Conservation (phyloP, 2,888 invertebrate genomes). For the Pandemis heparana region DNA sequence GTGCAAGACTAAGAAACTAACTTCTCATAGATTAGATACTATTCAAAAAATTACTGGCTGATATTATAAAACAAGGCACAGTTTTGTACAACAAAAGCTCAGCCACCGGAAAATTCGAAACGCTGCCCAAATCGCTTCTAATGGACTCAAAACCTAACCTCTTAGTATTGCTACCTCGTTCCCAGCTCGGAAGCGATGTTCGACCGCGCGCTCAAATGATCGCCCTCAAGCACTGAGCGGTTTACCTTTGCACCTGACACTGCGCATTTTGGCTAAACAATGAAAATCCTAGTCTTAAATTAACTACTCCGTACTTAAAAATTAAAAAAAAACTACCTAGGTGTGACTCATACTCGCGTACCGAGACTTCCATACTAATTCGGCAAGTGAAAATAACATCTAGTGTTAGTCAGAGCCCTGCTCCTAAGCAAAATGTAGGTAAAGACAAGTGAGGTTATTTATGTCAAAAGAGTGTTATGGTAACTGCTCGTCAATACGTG, state of each 20-base stretch:
- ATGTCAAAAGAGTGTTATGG: no score
- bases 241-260: slow-evolving; percentile 17
- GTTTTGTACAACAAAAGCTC: not conserved
- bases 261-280: slow-evolving; percentile 1
- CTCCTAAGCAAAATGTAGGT: no score
- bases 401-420: no score
- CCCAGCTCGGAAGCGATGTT: slow-evolving; percentile 10
- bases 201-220: slow-evolving; percentile 10
- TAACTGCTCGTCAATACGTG: no score
- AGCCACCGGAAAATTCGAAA: not conserved
- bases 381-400: no score
- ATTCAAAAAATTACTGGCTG: no score
- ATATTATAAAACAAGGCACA: no score
- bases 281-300: not conserved
- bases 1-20: no score
- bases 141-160: slow-evolving; percentile 12
- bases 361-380: no score
- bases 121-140: not conserved
- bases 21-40: no score
- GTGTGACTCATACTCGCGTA: not conserved
- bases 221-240: slow-evolving; percentile 16
- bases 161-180: not conserved
- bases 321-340: no score
- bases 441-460: no score
- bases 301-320: not conserved